Evolutionary conservation across 1,140 invertebrate species (phyloP).

Genomic region (Tetragnatha versicolor): DNA sequence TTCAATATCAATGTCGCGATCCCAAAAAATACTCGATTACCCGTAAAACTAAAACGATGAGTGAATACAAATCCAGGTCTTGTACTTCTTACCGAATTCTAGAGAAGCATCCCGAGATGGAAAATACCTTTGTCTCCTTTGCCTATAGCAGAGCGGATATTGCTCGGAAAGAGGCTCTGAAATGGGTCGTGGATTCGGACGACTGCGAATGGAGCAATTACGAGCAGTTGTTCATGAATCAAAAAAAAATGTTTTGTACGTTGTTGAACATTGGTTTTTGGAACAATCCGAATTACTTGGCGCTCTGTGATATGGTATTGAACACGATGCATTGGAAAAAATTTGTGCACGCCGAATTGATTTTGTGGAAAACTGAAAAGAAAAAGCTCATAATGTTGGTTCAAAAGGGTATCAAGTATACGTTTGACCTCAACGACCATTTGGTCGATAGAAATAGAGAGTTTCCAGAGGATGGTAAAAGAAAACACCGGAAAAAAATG

Average conservation of each 20-base stretch:
- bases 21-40: constrained; percentile 1
- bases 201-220: constrained; percentile 15
- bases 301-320: not conserved
- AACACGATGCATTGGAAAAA: not conserved
- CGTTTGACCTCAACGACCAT: constrained; percentile 13
- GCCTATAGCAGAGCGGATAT: constrained; percentile 20
- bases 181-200: not conserved
- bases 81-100: not conserved
- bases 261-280: constrained; percentile 29
- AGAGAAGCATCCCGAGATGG: constrained; percentile 9
- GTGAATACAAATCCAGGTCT: not conserved
- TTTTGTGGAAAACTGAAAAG: not conserved
- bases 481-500: no score
- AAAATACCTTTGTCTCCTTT: constrained; percentile 4
- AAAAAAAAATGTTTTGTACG: constrained; percentile 4
- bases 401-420: not conserved
- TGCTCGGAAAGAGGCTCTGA: not conserved
- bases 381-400: not conserved
- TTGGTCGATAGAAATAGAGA: no score
- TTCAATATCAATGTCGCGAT: constrained; percentile 11
- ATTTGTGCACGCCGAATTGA: not conserved
- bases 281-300: not conserved
- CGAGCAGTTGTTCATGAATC: constrained; percentile 18
- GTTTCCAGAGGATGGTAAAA: no score
- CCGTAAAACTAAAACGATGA: not conserved